Conservation (phyloP, 2,888 invertebrate genomes). For the Noctuana brunneofusca region DNA sequence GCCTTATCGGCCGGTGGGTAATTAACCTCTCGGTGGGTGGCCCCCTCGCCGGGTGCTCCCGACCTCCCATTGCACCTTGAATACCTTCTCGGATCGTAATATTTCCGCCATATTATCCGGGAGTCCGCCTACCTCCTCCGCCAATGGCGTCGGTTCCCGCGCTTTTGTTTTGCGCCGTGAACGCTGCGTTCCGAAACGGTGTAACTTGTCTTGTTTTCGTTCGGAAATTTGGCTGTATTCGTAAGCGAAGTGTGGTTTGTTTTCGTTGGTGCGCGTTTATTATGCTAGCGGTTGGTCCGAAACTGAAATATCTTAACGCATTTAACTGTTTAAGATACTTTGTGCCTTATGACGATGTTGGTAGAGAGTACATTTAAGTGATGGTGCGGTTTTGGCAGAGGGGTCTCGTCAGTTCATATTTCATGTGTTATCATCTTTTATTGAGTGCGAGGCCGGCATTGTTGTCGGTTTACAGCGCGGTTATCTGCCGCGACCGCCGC, state of each 20-base stretch:
- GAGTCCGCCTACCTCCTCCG: constrained; percentile 79
- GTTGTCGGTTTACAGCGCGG: constrained; percentile 79
- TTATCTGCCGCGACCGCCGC: constrained; percentile 73
- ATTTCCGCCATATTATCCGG: constrained; percentile 81
- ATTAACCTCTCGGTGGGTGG: constrained; percentile 75
- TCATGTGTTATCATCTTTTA: constrained; percentile 83
- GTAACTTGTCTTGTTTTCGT: constrained; percentile 75
- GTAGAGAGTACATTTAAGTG: constrained; percentile 44
- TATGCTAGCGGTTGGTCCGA: constrained; percentile 56
- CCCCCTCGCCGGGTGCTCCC: constrained; percentile 49
- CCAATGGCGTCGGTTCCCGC: constrained; percentile 79
- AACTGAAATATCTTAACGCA: constrained; percentile 57
- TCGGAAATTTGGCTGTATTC: constrained; percentile 78
- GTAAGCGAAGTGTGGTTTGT: constrained; percentile 71
- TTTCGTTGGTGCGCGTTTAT: constrained; percentile 73
- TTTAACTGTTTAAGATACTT: constrained; percentile 35
- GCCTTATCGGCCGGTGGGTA: constrained; percentile 82
- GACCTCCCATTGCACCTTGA: constrained; percentile 70
- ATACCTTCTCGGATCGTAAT: constrained; percentile 77
- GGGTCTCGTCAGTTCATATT: constrained; percentile 80
- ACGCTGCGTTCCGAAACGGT: constrained; percentile 75
- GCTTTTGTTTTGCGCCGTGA: constrained; percentile 78
- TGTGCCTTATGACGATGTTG: constrained; percentile 39
- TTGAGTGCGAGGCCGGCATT: constrained; percentile 80
- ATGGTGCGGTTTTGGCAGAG: constrained; percentile 47